phyloP scores from a whole-genome alignment of 2,888 invertebrate genomes.

The Noctua janthe region DNA sequence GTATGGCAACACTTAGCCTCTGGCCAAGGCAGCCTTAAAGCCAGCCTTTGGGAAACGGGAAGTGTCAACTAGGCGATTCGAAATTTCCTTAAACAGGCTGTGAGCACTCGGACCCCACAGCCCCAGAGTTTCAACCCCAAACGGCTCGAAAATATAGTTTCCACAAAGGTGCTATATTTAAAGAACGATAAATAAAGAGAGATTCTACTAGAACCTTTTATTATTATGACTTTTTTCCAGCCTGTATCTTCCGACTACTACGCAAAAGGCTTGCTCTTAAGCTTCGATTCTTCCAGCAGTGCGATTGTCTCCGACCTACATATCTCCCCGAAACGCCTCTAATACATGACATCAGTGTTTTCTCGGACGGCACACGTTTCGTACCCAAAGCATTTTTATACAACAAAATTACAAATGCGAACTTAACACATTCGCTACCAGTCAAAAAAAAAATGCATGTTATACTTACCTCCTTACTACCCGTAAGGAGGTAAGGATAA shows the following conservation, averaged over 20 bases:
- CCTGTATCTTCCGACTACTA: not conserved
- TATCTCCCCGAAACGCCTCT: not conserved
- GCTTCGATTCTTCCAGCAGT: not conserved
- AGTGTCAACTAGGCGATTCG: too few relatives aligned
- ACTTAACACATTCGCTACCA: too few relatives aligned
- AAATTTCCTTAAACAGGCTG: too few relatives aligned
- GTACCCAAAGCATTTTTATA: not conserved
- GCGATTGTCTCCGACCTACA: not conserved
- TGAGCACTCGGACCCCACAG: too few relatives aligned
- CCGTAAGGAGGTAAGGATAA: not conserved
- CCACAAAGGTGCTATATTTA: too few relatives aligned
- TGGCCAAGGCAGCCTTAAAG: too few relatives aligned
- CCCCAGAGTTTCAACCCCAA: too few relatives aligned
- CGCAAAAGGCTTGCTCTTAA: not conserved
- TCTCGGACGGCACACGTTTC: not conserved
- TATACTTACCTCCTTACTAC: too few relatives aligned
- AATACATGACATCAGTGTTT: not conserved
- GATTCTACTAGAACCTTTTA: not conserved
- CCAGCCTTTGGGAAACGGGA: too few relatives aligned
- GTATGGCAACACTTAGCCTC: too few relatives aligned
- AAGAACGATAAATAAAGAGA: not conserved
- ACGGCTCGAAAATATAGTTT: too few relatives aligned
- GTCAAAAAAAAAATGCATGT: too few relatives aligned
- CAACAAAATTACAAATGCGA: not conserved
- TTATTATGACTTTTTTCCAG: not conserved